Conservation (phyloP, 2,888 invertebrate species). For the Girardia tigrina region DNA sequence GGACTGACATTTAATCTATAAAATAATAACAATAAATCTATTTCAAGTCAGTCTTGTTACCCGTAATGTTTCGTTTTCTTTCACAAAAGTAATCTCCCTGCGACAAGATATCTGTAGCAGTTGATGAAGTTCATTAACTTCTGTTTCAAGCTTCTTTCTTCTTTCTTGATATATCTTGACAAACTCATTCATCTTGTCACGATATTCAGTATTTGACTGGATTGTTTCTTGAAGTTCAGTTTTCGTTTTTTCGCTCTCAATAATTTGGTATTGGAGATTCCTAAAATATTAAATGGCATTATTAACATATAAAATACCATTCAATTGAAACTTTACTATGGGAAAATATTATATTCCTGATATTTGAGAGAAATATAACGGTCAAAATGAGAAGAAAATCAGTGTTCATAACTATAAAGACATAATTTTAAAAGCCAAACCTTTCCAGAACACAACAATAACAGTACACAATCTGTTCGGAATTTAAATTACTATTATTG, state of each 20-base stretch:
- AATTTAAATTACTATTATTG: too few species aligned
- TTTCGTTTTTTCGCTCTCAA: neutral
- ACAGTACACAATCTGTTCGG: too few species aligned
- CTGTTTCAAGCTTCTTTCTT: conserved; percentile 3
- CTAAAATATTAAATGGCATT: too few species aligned
- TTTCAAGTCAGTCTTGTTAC: neutral
- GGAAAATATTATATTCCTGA: too few species aligned
- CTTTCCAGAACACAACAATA: too few species aligned
- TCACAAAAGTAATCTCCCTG: neutral
- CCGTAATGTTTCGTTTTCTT: neutral
- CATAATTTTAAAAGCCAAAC: too few species aligned
- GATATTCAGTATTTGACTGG: conserved; percentile 23
- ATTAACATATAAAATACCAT: too few species aligned
- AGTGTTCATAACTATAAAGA: too few species aligned
- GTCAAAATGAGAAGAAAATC: too few species aligned
- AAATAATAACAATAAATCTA: neutral
- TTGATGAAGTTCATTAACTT: neutral
- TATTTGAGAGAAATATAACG: too few species aligned
- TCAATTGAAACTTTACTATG: too few species aligned
- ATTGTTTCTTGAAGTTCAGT: conserved; percentile 11
- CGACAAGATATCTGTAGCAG: conserved; percentile 19
- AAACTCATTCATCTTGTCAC: conserved; percentile 3
- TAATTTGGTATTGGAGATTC: neutral
- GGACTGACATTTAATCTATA: neutral
- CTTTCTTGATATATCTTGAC: neutral